Conservation (phyloP, 2,797 vertebrate genomes). For the Amphiprion clarkii region DNA sequence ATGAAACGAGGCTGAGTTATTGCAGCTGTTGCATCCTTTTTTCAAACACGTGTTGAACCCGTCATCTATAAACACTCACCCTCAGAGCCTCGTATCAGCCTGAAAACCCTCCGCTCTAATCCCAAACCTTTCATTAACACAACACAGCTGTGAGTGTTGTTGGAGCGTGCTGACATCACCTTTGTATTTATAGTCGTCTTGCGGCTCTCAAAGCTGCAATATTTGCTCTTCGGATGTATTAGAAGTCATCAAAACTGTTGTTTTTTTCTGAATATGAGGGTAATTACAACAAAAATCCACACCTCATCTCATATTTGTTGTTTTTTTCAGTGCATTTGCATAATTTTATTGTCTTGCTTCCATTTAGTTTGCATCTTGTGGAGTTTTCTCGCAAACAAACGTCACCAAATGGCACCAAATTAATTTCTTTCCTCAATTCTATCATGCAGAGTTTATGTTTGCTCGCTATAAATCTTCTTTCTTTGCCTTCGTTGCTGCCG, state of each 20-base stretch:
- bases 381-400: too few species aligned
- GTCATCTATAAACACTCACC: slow-evolving; percentile 26
- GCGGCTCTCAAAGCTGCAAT: neutral
- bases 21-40: slow-evolving; percentile 26
- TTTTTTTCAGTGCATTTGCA: too few species aligned
- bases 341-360: too few species aligned
- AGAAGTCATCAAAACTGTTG: neutral
- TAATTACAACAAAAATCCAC: too few species aligned
- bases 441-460: too few species aligned
- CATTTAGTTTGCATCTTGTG: too few species aligned
- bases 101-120: slow-evolving; percentile 12
- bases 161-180: slow-evolving; percentile 1
- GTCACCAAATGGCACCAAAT: too few species aligned
- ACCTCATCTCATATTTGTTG: too few species aligned
- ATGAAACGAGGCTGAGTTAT: neutral
- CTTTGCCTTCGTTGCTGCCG: too few species aligned
- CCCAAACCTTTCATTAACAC: slow-evolving; percentile 46
- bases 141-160: slow-evolving; percentile 47
- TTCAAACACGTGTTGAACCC: slow-evolving; percentile 4
- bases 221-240: neutral
- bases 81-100: slow-evolving; percentile 25
- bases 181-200: slow-evolving; percentile 26
- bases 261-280: too few species aligned
- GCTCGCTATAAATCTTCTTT: too few species aligned
- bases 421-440: too few species aligned